Base-by-base conservation (phyloP, 2,888 invertebrate species). In the Anorthoa munda region DNA sequence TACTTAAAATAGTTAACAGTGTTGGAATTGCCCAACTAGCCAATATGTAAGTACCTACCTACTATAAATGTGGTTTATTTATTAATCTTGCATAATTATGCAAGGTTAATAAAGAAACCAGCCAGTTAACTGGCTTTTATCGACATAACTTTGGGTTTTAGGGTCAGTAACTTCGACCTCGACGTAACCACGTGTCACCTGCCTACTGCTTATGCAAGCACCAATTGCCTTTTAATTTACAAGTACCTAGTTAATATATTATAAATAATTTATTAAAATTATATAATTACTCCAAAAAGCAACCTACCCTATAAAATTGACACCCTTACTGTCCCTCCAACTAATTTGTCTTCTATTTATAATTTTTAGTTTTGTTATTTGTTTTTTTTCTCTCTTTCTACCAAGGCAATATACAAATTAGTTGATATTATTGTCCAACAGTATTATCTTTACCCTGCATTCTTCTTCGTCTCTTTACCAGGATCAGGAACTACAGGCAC, bases 301-400 rank as follows among this genome's bases (percentile, higher is more conserved):
- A 31, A 31, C 31, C 31, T 31, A 7, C 31, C 7, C 31, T 56
- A 71, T 55, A 66, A 65, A 71, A 72, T 55, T 60, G 48, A 61
- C 48, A 65, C 45, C 55, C 31, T 64, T 12, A 21, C 31, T 46
- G 64, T 31, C 51, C 31, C 31, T 31, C 5, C 31, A 31, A 31
- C 61, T 26, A 64, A 64, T 67, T 59, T 67, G 13, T 67, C 46
- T n/a, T n/a, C n/a, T n/a, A n/a, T n/a, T n/a, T n/a, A n/a, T n/a
- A n/a, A n/a, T n/a, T n/a, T n/a, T n/a, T n/a, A n/a, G n/a, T n/a
- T n/a, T n/a, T n/a, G n/a, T n/a, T n/a, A n/a, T n/a, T n/a, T n/a
- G n/a, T n/a, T n/a, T n/a, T n/a, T n/a, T n/a, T n/a, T n/a, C n/a
- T 31, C 31, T 31, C 31, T 31, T 31, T 31, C 31, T 31, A 31